Base-by-base conservation (phyloP, 2,113 vertebrate genomes). In the Candoia aspera region DNA sequence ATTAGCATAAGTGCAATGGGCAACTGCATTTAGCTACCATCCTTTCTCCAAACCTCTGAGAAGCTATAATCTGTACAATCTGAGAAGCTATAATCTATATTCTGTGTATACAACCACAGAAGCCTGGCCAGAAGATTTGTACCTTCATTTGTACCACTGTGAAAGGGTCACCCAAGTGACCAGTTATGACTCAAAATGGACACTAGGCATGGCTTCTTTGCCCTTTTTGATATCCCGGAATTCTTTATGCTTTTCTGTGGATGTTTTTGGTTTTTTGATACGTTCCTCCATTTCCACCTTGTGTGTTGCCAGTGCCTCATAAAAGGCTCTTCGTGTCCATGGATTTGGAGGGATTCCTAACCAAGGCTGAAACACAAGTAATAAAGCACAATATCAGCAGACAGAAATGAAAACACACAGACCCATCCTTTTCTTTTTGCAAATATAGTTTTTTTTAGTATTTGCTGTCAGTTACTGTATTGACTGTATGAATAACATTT, bases 281-380 rank as follows among this genome's bases (percentile, higher is more conserved):
- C 11, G 23, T 42, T 89, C 37, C 26, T 49, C 42, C 17, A 42
- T 64, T 46, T 87, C 87, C 15, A 54, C 79, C 49, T 87, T 54
- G n/a, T 90, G 19, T 62, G 8, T 54, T 83, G 90, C 62, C 59
- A 89, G 29, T 58, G 92, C 37, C 86, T 54, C 79, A 55, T 83
- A 92, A 11, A 92, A 86, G 55, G 90, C 83, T 90, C n/a, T 91
- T 90, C 23, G 88, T 79, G 90, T 92, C 93, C 93, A 90, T 11
- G 93, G 90, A 29, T 84, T 93, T 62, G 93, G 42, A 79, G 90
- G 54, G 59, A 84, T 79, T 90, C 64, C 83, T 49, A 60, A 54
- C n/a, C 62, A 54, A 58, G 84, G 86, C 93, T 93, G 88, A 92
- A 93, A 92, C 57, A 24, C 12, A 90, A 90, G 17, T 57, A 89